Conservation (phyloP, 2,113 vertebrate species). For the Bujurquina vittata region DNA sequence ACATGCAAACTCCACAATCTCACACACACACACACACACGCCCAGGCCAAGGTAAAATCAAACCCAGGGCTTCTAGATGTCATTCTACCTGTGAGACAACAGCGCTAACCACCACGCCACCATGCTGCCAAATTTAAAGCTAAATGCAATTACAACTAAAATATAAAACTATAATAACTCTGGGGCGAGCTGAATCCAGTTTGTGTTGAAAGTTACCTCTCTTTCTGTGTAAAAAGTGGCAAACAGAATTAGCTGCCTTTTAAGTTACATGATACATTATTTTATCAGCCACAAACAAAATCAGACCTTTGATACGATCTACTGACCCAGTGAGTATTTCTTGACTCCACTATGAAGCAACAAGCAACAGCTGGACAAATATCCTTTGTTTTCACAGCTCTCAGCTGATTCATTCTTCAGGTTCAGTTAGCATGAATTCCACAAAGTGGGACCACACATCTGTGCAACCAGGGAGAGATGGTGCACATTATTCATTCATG, state of each 20-base stretch:
- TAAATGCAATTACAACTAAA: no score
- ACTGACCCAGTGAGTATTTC: neutral
- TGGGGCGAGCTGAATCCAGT: no score
- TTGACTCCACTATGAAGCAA: neutral
- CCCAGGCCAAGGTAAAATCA: no score
- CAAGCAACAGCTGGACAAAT: slow-evolving; percentile 38
- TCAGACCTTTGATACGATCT: neutral
- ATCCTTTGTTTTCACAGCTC: slow-evolving; percentile 44
- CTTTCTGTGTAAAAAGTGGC: no score
- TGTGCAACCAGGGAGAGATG: neutral
- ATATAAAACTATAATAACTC: no score
- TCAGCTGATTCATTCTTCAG: slow-evolving; percentile 21
- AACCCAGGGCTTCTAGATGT: no score
- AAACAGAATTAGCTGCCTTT: rapidly evolving
- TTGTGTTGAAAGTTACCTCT: neutral
- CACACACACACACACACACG: no score
- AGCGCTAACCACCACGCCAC: no score
- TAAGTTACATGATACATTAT: neutral
- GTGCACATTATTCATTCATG: slow-evolving; percentile 13
- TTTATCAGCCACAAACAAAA: neutral
- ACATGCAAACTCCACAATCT: no score
- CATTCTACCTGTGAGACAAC: no score
- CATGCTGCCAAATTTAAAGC: no score
- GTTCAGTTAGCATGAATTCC: slow-evolving; percentile 1
- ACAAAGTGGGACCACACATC: neutral